Base-by-base conservation (phyloP, 2,797 vertebrate genomes). In the Eremophila alpestris region DNA sequence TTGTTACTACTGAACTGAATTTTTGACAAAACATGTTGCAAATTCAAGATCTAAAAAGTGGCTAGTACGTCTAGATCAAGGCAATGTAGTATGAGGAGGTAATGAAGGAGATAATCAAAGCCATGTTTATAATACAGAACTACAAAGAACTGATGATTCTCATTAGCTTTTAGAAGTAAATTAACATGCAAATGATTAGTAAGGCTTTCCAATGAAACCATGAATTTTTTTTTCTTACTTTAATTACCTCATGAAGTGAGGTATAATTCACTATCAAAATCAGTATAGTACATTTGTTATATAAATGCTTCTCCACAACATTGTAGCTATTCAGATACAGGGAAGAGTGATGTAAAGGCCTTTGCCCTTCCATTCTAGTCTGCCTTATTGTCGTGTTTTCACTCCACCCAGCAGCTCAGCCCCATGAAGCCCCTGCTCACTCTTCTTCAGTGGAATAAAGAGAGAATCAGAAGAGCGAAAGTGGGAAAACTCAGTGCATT, bases 191-290 rank as follows among this genome's bases (percentile, higher is more conserved):
- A 87, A 67, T 46, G 40, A 52, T 40, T 56, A 36, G 67, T 60
- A 93, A 67, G 81, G 24, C 4, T 89, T 92, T 87, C 43, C n/a
- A 92, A 2, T 59, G 19, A 87, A 92, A 62, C 41, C 4, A 18
- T 20, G 15, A 65, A 17, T 9, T 46, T 81, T 90, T 67, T 46
- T 56, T 85, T 48, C 46, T 67, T 68, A 67, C 7, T 77, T 73
- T 90, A 93, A 89, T 92, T 93, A 69, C 26, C 11, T 68, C 48
- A 48, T 32, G 58, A 94, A 90, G 91, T 29, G 3, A 26, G 40
- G 22, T 32, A 3, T 51, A 89, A 87, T 70, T 84, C 68, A 67
- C 46, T 65, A 74, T 27, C 11, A 83, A 65, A 81, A 48, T 83
- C 32, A 59, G 16, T 68, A 55, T 9, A 69, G 10, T 59, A 43